These are phyloP conservation scores for Cyanoramphus novaezelandiae DNA, from an alignment of 2,113 vertebrate species.

Conservation along the genomic window DNA sequence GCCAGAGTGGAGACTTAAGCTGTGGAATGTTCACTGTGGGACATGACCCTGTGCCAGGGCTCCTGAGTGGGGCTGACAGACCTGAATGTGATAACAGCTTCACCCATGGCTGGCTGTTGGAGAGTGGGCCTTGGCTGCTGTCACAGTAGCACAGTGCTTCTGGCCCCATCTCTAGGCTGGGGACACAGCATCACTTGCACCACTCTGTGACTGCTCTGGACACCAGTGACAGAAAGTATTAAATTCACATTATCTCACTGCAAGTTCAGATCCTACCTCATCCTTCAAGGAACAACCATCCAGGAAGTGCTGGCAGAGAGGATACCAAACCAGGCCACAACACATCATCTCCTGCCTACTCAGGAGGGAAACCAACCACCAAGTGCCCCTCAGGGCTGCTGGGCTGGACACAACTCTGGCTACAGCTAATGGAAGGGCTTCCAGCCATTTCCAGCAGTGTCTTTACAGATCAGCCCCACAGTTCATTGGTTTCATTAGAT, in stretches of 20 bases:
- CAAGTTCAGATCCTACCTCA: neutral
- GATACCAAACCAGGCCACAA: neutral
- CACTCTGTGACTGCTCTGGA: neutral
- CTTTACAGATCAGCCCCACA: neutral
- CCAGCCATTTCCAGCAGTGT: neutral
- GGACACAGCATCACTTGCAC: neutral
- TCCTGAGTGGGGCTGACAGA: neutral
- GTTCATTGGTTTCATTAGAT: neutral
- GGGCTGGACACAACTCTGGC: neutral
- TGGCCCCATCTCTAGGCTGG: neutral
- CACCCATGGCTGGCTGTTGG: accelerated
- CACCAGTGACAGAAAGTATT: neutral
- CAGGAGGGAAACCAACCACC: neutral
- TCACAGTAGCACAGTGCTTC: neutral
- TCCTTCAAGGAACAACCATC: neutral
- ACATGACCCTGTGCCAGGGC: neutral
- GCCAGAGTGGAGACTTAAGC: neutral
- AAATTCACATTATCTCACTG: neutral
- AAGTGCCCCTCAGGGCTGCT: no score
- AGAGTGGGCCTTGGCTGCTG: neutral
- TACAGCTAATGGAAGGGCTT: neutral
- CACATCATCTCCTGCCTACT: neutral
- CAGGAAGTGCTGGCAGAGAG: neutral
- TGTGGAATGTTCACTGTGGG: neutral
- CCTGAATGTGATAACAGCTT: neutral